Base-by-base conservation (phyloP, 2,888 invertebrate genomes). In the Parnassius orleans region DNA sequence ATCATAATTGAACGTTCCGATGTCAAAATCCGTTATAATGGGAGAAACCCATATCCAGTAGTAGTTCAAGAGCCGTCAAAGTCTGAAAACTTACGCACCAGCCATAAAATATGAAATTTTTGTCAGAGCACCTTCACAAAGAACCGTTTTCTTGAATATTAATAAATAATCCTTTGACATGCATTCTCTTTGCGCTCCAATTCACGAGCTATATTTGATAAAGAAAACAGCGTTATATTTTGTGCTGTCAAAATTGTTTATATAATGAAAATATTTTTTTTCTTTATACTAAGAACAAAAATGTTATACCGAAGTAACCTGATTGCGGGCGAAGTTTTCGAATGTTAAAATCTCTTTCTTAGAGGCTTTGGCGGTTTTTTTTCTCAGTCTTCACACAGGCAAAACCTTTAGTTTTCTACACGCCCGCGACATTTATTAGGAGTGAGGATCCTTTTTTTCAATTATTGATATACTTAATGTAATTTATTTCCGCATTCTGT, bases 161-260 rank as follows among this genome's bases (percentile, higher is more conserved):
- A 57, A 51, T 57, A 51, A 42, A 51, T 57, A 51, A 42, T 43
- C 42, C 42, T 57, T 57, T 51, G 19, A 51, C 43, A 51, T 51
- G 50, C 42, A 51, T 58, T 58, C 51, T 51, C 57, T 43, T 58
- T 58, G 51, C 24, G 47, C 15, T 59, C 44, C 44, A 58, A 15
- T 57, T n/a, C 48, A 50, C 19, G n/a, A 43, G 42, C 50, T 42
- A 43, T 50, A 59, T 47, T 54, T 24, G 47, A 54, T 54, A 48
- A 10, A 24, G n/a, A 15, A 24, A 43, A 48, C 41, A 5, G 24
- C 14, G 11, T 53, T 48, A 48, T 41, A 54, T 14, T 60, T 48
- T 50, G 47, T 48, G 24, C 54, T 15, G 44, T 54, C 44, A 12
- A 44, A 53, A 12, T 33, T 42, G 53, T 53, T 53, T 54, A 54